phyloP scores from a whole-genome alignment of 2,888 invertebrate species.

The Cephus runcator region DNA sequence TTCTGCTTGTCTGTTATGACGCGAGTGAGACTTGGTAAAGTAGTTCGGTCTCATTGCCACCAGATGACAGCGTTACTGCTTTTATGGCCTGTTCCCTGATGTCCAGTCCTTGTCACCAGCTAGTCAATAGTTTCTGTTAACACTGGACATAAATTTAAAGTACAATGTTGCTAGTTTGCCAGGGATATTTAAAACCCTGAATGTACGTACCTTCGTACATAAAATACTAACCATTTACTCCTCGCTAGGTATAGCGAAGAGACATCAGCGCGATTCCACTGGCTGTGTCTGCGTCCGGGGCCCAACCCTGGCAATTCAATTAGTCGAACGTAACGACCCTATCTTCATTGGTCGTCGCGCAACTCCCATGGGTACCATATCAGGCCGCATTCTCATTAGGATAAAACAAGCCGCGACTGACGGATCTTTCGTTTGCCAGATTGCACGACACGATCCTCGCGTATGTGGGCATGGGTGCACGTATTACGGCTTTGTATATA shows the following conservation, averaged over 20 bases:
- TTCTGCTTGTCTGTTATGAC: neutral
- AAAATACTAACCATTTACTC: neutral
- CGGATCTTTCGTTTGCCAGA: conserved; percentile 4
- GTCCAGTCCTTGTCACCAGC: neutral
- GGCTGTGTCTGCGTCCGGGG: neutral
- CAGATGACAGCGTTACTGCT: neutral
- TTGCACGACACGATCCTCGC: conserved; percentile 1
- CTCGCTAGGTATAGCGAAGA: neutral
- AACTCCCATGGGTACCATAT: conserved; percentile 25
- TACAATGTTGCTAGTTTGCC: neutral
- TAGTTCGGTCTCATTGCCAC: neutral
- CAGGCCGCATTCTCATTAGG: conserved; percentile 55
- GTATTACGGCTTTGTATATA: neutral
- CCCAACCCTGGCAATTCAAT: conserved; percentile 47
- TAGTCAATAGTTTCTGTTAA: neutral
- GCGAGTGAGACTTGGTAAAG: neutral
- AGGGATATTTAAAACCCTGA: neutral
- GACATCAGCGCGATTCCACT: neutral
- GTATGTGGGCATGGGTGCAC: neutral
- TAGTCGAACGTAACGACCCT: conserved; percentile 57
- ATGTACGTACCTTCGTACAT: neutral
- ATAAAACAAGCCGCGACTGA: conserved; percentile 51
- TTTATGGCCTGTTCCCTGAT: neutral
- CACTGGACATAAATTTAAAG: neutral
- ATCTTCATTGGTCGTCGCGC: conserved; percentile 41